Conservation (phyloP, 2,113 vertebrate species). For the Saguinus imperator region DNA sequence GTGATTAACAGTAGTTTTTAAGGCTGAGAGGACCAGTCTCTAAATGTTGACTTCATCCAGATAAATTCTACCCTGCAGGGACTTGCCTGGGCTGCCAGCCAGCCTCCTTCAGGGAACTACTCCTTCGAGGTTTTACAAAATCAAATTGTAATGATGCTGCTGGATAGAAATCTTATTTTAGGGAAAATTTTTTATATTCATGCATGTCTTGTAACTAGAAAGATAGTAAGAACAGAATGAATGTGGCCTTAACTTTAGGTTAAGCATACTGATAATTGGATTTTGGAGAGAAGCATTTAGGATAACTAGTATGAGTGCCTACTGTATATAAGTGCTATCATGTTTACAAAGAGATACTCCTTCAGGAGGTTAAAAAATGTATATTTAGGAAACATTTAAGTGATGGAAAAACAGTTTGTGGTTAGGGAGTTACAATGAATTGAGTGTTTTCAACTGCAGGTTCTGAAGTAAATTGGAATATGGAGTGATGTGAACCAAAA, state of each 20-base stretch:
- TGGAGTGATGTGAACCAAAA: background rate
- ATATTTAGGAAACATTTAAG: slow-evolving; percentile 25
- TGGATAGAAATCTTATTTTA: background rate
- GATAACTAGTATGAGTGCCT: background rate
- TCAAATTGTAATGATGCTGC: slow-evolving; percentile 4
- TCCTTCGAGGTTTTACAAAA: slow-evolving; percentile 16
- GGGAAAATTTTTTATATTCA: background rate
- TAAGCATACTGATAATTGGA: background rate
- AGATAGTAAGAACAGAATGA: background rate
- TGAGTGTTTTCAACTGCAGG: background rate
- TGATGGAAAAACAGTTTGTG: background rate
- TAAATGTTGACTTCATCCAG: background rate
- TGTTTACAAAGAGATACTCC: slow-evolving; percentile 16
- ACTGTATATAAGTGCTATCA: background rate
- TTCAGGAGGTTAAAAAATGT: background rate
- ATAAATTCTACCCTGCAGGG: background rate
- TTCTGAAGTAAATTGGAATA: background rate
- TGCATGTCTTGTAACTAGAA: background rate
- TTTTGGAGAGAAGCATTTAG: background rate
- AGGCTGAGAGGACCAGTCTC: background rate
- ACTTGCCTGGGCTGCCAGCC: background rate
- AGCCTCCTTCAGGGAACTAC: background rate
- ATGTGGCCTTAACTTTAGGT: background rate
- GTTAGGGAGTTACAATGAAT: slow-evolving; percentile 9
- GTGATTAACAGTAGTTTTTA: background rate